These are phyloP conservation scores for Gavia stellata DNA, from an alignment of 2,113 vertebrate genomes.

Conservation along the genomic window DNA sequence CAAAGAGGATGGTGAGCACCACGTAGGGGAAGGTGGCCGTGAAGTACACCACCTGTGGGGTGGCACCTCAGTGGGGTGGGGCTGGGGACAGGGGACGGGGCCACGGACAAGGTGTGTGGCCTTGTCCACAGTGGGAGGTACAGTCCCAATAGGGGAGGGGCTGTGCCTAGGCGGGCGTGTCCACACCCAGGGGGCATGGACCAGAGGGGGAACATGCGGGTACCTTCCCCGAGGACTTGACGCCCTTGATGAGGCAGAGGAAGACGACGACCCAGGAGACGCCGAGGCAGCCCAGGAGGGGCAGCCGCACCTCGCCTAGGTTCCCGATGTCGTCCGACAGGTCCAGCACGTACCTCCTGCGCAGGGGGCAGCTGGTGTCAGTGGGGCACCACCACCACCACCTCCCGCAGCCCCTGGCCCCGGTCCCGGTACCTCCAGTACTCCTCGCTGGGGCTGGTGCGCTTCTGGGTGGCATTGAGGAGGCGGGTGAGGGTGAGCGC, in stretches of 20 bases:
- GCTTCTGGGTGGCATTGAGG: conserved; percentile 84
- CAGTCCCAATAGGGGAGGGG: background rate
- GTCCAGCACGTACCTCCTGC: conserved; percentile 89
- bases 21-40: conserved; percentile 96
- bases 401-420: accelerated
- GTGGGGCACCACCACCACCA: background rate
- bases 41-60: conserved; percentile 92
- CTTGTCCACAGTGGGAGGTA: accelerated
- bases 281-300: conserved; percentile 90
- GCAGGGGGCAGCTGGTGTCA: background rate
- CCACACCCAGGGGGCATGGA: too few relatives aligned
- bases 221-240: conserved; percentile 98
- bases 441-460: conserved; percentile 97
- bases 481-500: conserved; percentile 73
- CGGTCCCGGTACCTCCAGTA: conserved; percentile 88
- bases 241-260: conserved; percentile 95
- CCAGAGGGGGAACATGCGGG: background rate
- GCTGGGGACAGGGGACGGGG: background rate
- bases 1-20: conserved; percentile 95
- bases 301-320: conserved; percentile 90
- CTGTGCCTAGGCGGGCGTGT: background rate
- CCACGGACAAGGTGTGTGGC: background rate
- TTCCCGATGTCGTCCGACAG: conserved; percentile 92
- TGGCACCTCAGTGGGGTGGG: background rate
- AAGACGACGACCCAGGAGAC: conserved; percentile 96